Base-by-base conservation (phyloP, 2,113 vertebrate genomes). In the Urocolius indicus region DNA sequence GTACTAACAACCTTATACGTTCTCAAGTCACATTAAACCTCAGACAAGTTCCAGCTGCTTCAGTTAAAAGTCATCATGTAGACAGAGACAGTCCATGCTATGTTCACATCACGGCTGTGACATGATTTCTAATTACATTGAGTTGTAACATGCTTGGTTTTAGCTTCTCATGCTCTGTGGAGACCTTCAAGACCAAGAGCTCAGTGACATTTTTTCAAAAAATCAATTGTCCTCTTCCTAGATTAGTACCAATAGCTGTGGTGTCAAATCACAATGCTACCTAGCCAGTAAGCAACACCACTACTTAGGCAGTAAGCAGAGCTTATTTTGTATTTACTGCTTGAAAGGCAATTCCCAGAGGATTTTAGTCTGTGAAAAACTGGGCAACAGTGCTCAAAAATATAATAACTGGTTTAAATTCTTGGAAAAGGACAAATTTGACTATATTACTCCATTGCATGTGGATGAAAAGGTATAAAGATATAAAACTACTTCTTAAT, bases 401-500 rank as follows among this genome's bases (percentile, higher is more conserved):
- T 52, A 65, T 65, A 80, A 16, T 83, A 79, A 90, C 51, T 85
- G 23, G 13, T 77, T 86, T 89, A 92, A 76, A 85, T 77, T 23
- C 79, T 84, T 80, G 63, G 67, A 57, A 93, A 85, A 90, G 57
- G 82, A 66, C 74, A 96, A 52, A 95, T 66, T 65, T 87, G 68
- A 81, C 67, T 90, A 59, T 90, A 79, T 86, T 83, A 76, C 58
- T 86, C 54, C 54, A 77, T 61, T 81, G 66, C 68, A 93, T n/a
- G 36, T 23, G 32, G 49, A 91, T 24, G 45, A 91, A 91, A 93
- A 90, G 30, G 38, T 54, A 66, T 93, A 84, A 95, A 91, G 59
- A 73, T 89, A 81, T n/a, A 52, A 84, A 91, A 81, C 81, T 6
- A 51, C 85, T 90, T 89, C 67, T 81, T 93, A 87, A 93, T 78